Percentiles rank a stretch among this genome's conserved stretches.
These are phyloP conservation scores for Bujurquina vittata DNA, from an alignment of 2,113 vertebrate genomes.

Conservation along the genomic window DNA sequence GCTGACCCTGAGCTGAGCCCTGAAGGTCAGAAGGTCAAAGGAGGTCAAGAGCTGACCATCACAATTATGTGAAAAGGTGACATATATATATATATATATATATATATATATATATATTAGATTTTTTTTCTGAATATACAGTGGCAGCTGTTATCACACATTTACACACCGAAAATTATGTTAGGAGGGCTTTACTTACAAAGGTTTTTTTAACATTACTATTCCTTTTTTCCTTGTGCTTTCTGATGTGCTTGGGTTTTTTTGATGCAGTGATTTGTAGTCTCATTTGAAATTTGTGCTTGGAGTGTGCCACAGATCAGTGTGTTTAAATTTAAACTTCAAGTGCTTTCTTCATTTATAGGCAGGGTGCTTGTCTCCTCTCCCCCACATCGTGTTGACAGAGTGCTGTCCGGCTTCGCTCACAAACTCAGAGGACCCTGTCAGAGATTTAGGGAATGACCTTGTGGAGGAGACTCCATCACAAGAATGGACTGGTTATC, in stretches of 20 bases:
- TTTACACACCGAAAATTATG: too few relatives aligned
- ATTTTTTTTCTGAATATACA: neutral
- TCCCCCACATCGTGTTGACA: conserved; percentile 88
- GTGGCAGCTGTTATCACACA: neutral
- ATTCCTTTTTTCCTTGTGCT: neutral
- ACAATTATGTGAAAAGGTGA: neutral
- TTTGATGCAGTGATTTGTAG: neutral
- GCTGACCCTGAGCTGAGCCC: neutral
- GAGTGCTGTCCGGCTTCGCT: conserved; percentile 77
- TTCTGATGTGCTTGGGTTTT: neutral
- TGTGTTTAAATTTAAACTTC: conserved; percentile 45
- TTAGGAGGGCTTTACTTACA: neutral
- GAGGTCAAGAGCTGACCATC: neutral
- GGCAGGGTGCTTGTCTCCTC: conserved; percentile 68
- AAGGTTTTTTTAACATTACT: neutral
- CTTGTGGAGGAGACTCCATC: conserved; percentile 1
- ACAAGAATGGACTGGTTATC: neutral
- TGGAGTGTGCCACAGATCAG: neutral
- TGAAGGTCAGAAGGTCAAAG: conserved; percentile 3
- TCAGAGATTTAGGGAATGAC: conserved; percentile 44
- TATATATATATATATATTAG: too few relatives aligned
- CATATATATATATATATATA: too few relatives aligned
- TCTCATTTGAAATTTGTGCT: neutral
- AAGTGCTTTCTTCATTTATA: conserved; percentile 70
- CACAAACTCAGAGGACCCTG: conserved; percentile 69